A percentile compares a stretch with the other conserved stretches of the same genome.
Conservation (phyloP, 30 jellyfish, hydroid and myxozoan genomes). For the Aurelia sp. region DNA sequence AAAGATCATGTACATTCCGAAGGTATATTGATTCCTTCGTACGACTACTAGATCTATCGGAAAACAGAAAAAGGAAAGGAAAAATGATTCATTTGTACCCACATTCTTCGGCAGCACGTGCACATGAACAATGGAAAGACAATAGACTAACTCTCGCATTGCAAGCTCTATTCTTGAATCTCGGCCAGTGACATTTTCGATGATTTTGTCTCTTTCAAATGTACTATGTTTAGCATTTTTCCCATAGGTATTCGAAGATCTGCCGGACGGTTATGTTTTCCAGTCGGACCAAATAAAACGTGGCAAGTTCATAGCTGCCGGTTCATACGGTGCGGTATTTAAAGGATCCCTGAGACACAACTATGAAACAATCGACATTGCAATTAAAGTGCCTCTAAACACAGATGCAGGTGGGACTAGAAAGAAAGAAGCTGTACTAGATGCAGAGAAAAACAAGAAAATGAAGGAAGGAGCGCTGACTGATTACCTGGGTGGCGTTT, state of each 20-base stretch:
- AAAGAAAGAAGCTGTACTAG: constrained; percentile 29
- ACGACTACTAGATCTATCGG: no score
- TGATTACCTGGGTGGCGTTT: constrained; percentile 27
- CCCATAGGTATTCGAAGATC: constrained; percentile 70
- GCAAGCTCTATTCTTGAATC: no score
- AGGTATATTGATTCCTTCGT: no score
- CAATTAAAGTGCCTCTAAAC: constrained; percentile 74
- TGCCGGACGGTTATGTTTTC: constrained; percentile 65
- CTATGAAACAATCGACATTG: constrained; percentile 36
- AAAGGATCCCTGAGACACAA: constrained; percentile 47
- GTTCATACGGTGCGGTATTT: constrained; percentile 93
- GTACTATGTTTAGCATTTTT: neutral
- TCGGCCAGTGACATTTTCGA: no score
- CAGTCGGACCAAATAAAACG: constrained; percentile 40
- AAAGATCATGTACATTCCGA: no score
- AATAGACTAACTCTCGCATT: no score
- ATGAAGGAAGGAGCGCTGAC: constrained; percentile 58
- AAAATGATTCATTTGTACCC: no score
- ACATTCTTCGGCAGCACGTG: no score
- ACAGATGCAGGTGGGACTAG: constrained; percentile 71
- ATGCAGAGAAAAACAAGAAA: constrained; percentile 61
- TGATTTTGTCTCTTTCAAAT: neutral
- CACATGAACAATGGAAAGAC: no score
- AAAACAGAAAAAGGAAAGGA: no score
- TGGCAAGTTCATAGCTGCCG: constrained; percentile 86